Base-by-base conservation (phyloP, 2,888 invertebrate species). In the Linyphia triangularis region DNA sequence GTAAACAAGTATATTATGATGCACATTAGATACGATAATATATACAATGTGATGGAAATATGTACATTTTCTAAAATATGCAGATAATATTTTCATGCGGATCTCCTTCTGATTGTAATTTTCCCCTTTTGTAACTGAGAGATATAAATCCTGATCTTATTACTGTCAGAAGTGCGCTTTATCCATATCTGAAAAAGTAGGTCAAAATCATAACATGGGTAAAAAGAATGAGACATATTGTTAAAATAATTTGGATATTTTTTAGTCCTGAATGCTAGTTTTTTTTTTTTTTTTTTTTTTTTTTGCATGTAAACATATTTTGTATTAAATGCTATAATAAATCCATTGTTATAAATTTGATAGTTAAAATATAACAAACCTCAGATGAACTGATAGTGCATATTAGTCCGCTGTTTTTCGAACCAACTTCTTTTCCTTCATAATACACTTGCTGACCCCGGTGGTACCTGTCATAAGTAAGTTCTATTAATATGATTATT, bases 391-490 rank as follows among this genome's bases (percentile, higher is more conserved):
- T 97, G 92, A 98, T 97, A 57, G 97, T 96, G 88, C 97, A 96
- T 92, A 98, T 98, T 91, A 97, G 96, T 0, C 96, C 98, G 65
- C 97, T 95, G 92, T 97, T 97, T 92, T 96, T 95, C 2, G 85
- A 67, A 4, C 96, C 94, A 92, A 96, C 94, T 91, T 98, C 98
- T 90, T 96, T 95, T 22, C 97, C 97, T 93, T 97, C 97, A 2
- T 98, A 96, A 93, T 96, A 97, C 43, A 98, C 96, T 90, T 97
- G 96, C 93, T 98, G 98, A 0, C 98, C 98, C 90, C 98, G 95
- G 92, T 98, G 98, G 93, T 96, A 98, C 95, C 95, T 95, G 90
- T 51, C n/a, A n/a, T n/a, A 51, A 51, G 13, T 13, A 7, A n/a
- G n/a, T 51, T 13, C 40, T 10, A 40, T 40, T 40, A 7, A 10